Conservation (phyloP, 2,888 invertebrate species). For the Troides helena region DNA sequence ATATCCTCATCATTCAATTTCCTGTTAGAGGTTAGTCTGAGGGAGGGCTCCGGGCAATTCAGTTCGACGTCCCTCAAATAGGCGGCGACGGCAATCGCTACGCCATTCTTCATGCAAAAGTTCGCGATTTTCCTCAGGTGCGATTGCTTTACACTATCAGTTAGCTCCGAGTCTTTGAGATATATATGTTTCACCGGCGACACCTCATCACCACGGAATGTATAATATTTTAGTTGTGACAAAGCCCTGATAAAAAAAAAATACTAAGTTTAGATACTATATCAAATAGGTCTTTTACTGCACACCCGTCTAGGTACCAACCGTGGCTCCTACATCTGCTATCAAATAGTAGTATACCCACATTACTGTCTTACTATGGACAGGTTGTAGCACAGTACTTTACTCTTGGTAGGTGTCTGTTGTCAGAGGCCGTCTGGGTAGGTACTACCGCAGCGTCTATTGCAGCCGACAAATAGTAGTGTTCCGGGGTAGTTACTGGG, state of each 20-base stretch:
- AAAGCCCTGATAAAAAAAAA: conserved; percentile 55
- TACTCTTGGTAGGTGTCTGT: no score
- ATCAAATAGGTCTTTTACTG: no score
- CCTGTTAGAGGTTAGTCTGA: conserved; percentile 85
- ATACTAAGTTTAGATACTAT: no score
- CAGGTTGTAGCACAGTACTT: no score
- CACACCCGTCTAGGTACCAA: no score
- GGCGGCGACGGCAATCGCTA: conserved; percentile 85
- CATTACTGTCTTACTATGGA: no score
- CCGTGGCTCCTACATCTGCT: no score
- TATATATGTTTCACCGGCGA: conserved; percentile 90
- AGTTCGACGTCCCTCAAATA: conserved; percentile 85
- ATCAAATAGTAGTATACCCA: no score
- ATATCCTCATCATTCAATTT: conserved; percentile 83
- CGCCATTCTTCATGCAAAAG: conserved; percentile 82
- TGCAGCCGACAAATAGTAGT: no score
- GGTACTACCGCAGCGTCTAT: no score
- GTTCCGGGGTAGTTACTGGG: no score
- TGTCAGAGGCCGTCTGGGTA: no score
- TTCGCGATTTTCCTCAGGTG: conserved; percentile 83
- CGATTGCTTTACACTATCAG: conserved; percentile 67
- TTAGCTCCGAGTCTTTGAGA: conserved; percentile 74
- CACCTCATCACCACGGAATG: conserved; percentile 79
- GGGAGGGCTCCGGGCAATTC: conserved; percentile 84
- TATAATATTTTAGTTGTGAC: conserved; percentile 64